Evolutionary conservation across 2,113 vertebrate genomes (phyloP).

Genomic region (Todiramphus chloris): DNA sequence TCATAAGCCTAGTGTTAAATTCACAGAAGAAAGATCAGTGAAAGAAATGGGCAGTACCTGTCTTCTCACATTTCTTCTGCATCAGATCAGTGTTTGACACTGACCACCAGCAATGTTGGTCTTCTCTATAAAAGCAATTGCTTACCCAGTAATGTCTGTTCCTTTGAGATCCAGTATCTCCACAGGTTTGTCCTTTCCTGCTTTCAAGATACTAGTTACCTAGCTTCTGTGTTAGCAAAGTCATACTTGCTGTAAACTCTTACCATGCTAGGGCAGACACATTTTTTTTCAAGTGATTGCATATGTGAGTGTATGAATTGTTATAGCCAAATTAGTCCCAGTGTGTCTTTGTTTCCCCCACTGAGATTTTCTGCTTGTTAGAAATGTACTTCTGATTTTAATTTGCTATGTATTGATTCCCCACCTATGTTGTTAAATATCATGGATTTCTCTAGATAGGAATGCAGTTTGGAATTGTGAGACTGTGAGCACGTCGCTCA

Average conservation of each 20-base stretch:
- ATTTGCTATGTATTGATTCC: neutral
- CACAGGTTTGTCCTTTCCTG: neutral
- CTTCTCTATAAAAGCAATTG: neutral
- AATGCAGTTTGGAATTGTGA: neutral
- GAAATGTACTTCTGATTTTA: neutral
- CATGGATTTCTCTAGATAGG: neutral
- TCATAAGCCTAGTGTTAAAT: neutral
- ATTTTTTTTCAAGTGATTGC: neutral
- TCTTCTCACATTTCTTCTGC: neutral
- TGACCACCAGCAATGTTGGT: neutral
- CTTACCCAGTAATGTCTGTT: neutral
- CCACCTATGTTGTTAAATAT: neutral
- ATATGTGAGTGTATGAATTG: neutral
- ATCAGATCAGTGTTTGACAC: neutral
- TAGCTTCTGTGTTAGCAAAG: neutral
- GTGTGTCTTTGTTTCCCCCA: neutral
- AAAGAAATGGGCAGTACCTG: neutral
- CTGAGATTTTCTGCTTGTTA: neutral
- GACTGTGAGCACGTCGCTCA: neutral
- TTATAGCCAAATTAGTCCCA: neutral
- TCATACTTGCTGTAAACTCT: neutral
- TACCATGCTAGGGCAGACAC: neutral
- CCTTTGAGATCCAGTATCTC: neutral
- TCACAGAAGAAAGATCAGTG: neutral
- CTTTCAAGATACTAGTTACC: neutral